phyloP scores from a whole-genome alignment of 2,113 vertebrate species.

The Alaudala cheleensis region DNA sequence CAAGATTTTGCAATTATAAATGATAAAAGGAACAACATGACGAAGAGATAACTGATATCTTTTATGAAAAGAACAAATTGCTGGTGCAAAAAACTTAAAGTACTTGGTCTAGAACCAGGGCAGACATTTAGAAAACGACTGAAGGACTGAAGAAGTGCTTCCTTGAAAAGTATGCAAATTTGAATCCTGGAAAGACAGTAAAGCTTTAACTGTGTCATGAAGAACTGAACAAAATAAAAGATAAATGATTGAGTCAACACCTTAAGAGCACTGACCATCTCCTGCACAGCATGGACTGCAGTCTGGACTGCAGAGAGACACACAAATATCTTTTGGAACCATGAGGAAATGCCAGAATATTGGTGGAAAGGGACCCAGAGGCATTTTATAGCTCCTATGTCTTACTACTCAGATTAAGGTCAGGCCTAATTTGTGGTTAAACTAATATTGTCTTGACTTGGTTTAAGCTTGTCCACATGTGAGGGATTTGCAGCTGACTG shows the following conservation, averaged over 20 bases:
- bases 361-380: background rate
- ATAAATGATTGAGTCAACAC: background rate
- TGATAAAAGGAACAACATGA: slow-evolving; percentile 47
- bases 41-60: slow-evolving; percentile 29
- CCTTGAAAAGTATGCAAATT: background rate
- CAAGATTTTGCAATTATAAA: slow-evolving; percentile 55
- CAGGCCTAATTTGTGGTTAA: background rate
- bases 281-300: background rate
- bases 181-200: background rate
- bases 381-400: background rate
- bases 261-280: background rate
- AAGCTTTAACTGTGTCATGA: background rate
- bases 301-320: background rate
- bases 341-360: background rate
- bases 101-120: slow-evolving; percentile 18
- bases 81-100: slow-evolving; percentile 8
- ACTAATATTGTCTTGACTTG: background rate
- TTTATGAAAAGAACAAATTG: slow-evolving; percentile 42
- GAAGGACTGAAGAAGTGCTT: background rate
- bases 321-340: background rate
- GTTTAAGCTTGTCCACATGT: background rate
- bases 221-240: background rate
- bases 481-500: background rate
- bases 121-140: background rate
- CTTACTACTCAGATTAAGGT: background rate